Conservation (phyloP, 2,797 vertebrate genomes). For the Sebastes kiyomatsui region DNA sequence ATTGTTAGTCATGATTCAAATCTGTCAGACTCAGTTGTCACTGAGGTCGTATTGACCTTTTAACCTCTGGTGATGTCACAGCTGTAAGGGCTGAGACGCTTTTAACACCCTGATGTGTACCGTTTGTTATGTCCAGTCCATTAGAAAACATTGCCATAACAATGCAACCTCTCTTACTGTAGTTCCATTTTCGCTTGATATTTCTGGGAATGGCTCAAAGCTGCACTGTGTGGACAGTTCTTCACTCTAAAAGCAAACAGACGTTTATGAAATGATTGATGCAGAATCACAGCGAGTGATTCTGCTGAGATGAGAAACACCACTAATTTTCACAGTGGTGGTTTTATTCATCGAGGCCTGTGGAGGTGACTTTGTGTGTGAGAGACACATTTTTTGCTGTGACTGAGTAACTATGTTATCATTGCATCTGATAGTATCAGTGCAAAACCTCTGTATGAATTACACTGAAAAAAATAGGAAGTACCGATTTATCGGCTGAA, state of each 20-base stretch:
- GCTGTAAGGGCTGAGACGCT: neutral
- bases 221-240: neutral
- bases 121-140: neutral
- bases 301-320: neutral
- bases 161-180: neutral
- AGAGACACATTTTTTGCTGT: neutral
- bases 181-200: neutral
- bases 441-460: neutral
- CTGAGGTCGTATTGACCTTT: neutral
- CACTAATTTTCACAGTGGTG: neutral
- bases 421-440: neutral
- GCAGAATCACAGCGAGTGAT: neutral
- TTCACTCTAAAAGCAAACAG: constrained; percentile 9
- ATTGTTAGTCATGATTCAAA: neutral
- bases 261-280: neutral
- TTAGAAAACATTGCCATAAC: neutral
- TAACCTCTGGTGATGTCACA: neutral
- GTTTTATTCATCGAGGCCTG: neutral
- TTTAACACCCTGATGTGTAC: neutral
- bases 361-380: neutral
- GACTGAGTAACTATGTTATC: neutral
- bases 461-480: neutral
- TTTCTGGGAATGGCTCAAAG: neutral
- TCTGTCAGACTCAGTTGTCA: neutral
- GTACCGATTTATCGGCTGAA: too few relatives aligned